Percentiles rank a stretch among this genome's conserved stretches.
Evolutionary conservation across 2,888 invertebrate species (phyloP).

Genomic region (Dromius quadrimaculatus): DNA sequence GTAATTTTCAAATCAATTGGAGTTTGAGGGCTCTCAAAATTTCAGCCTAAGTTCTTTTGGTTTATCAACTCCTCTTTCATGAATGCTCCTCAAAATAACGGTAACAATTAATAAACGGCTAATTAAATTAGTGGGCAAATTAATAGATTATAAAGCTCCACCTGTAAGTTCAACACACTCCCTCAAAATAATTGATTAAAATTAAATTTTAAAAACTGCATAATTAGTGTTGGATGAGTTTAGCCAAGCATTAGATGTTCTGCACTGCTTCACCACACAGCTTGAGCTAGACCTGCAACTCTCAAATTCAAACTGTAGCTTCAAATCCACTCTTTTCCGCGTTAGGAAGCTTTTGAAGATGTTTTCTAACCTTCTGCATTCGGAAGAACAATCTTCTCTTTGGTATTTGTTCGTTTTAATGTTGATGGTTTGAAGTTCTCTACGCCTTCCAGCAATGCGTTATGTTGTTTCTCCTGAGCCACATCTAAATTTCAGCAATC

Average conservation of each 20-base stretch:
- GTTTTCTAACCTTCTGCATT: conserved; percentile 81
- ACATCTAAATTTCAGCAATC: conserved; percentile 70
- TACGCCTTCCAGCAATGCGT: conserved; percentile 81
- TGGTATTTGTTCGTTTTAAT: conserved; percentile 82
- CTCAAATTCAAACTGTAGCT: conserved; percentile 10
- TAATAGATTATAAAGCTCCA: conserved; percentile 31
- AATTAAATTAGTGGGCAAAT: conserved; percentile 23
- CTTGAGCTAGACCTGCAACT: conserved; percentile 12
- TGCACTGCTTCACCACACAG: conserved; percentile 32
- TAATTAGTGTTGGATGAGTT: conserved; percentile 44
- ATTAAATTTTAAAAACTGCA: conserved; percentile 35
- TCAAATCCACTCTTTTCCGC: neutral
- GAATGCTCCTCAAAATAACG: too few species aligned
- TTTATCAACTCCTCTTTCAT: too few species aligned
- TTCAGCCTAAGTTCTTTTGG: too few species aligned
- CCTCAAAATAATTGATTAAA: conserved; percentile 12
- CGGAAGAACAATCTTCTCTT: conserved; percentile 86
- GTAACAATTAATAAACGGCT: too few species aligned
- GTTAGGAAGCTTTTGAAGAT: conserved; percentile 17
- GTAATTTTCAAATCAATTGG: too few species aligned
- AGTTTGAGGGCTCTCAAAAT: too few species aligned
- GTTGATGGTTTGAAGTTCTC: conserved; percentile 82
- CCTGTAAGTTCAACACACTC: conserved; percentile 23
- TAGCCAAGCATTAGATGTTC: conserved; percentile 46
- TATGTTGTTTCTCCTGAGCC: conserved; percentile 80